Evolutionary conservation across 2,888 invertebrate genomes (phyloP).

Genomic region (Diplazon laetatorius): DNA sequence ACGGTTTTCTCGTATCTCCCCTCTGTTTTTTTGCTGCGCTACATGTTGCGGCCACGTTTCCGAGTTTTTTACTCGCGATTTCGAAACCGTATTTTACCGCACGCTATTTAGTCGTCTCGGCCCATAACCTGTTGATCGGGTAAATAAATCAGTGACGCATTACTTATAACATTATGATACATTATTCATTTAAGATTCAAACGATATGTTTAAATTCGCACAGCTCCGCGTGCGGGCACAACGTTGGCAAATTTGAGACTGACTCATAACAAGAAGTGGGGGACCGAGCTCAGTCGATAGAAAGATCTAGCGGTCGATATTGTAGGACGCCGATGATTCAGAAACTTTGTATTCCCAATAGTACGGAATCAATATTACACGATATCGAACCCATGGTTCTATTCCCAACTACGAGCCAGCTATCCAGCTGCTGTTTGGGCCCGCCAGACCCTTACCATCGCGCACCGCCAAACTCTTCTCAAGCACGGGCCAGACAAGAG

Average conservation of each 20-base stretch:
- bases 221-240: neutral
- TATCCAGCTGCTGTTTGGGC: too few relatives aligned
- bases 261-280: neutral
- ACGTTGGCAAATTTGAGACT: slow-evolving; percentile 1
- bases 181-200: neutral
- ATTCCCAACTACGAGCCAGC: too few relatives aligned
- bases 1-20: neutral
- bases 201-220: neutral
- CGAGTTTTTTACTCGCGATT: slow-evolving; percentile 22
- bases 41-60: slow-evolving; percentile 7
- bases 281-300: too few relatives aligned
- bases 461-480: too few relatives aligned
- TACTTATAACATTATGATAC: neutral
- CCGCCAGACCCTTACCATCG: too few relatives aligned
- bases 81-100: neutral
- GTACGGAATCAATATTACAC: too few relatives aligned
- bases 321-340: neutral
- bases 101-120: neutral
- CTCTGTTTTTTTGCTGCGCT: neutral
- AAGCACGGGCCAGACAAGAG: too few relatives aligned
- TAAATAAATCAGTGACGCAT: neutral
- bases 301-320: neutral
- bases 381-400: too few relatives aligned
- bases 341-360: slow-evolving; percentile 25
- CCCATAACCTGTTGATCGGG: slow-evolving; percentile 10